Base-by-base conservation (phyloP, 2,797 vertebrate species). In the Gymnoscopelus braueri region DNA sequence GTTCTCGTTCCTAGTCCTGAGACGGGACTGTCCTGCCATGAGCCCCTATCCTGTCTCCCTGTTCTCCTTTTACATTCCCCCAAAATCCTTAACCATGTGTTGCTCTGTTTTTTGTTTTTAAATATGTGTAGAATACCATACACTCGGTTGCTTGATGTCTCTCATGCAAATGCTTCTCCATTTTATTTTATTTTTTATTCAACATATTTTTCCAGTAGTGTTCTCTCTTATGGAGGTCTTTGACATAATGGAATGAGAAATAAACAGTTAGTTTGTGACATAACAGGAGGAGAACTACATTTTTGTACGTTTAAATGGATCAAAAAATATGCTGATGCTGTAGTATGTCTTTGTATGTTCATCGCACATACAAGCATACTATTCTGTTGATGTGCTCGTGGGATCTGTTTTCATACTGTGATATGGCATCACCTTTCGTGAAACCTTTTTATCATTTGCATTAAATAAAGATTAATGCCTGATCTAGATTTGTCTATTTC, bases 241-340 rank as follows among this genome's bases (percentile, higher is more conserved):
- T 89, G 86, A 82, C 77, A 77, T 77, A 87, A 82, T 70, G 66
- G 84, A 82, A 78, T 89, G 87, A 70, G 69, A 81, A 78, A 84
- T 74, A 84, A 78, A 78, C 39, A 44, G 39, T 6, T 6, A 39
- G 35, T 44, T 44, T 44, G 39, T 89, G 79, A 82, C 77, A 75
- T 77, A 87, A 82, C 72, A 67, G 84, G 82, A 77, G 88, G 87
- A 70, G 71, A 81, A 77, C 84, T 74, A 84, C 77, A 78, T 84
- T 92, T 93, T 92, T 91, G 87, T 89, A 88, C 88, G 86, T 89
- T 90, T 59, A 75, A 81, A 75, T 72, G 69, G 63, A 32, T 75
- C 51, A n/a, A 67, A 19, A 72, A 74, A 23, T 10, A 44, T 44
- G 39, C 39, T 44, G 39, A 81, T 87, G 80, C 71, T 64, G 63